A percentile compares a stretch with the other conserved stretches of the same genome.
Evolutionary conservation across 2,888 invertebrate species (phyloP).

Genomic region (Pilophorus perplexus): DNA sequence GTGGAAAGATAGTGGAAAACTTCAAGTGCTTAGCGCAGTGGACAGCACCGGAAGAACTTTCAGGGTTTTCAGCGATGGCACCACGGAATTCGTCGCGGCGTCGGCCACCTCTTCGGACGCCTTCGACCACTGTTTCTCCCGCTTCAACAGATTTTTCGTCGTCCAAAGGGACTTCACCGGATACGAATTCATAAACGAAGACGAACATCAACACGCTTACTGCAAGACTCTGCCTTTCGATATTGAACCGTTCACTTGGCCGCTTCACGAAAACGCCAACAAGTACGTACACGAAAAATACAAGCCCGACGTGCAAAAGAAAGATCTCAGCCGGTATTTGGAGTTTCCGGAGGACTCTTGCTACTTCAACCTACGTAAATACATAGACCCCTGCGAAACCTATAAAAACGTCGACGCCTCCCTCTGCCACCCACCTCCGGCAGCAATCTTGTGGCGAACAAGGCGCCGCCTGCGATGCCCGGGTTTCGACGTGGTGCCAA

Average conservation of each 20-base stretch:
- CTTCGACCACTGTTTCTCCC: neutral
- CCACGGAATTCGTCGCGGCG: conserved; percentile 1
- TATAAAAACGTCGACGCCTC: neutral
- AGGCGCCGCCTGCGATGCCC: neutral
- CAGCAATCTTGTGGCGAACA: conserved; percentile 4
- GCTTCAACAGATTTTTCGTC: conserved; percentile 36
- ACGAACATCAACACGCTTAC: neutral
- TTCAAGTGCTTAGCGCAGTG: neutral
- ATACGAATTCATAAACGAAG: conserved; percentile 30
- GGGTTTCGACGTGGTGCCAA: neutral
- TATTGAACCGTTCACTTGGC: neutral
- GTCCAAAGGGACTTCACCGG: conserved; percentile 36
- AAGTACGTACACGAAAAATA: neutral
- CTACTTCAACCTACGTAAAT: neutral
- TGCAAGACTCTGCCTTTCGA: neutral
- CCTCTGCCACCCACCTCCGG: neutral
- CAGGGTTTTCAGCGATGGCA: conserved; percentile 10
- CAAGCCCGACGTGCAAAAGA: neutral
- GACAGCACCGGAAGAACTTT: conserved; percentile 16
- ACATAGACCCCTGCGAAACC: neutral
- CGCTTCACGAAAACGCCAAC: neutral
- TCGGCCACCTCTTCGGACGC: neutral
- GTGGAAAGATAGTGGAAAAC: neutral
- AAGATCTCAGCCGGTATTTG: conserved; percentile 18
- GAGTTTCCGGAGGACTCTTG: conserved; percentile 10